Percentiles rank a stretch among this genome's conserved stretches.
These are phyloP conservation scores for Emydocephalus ijimae DNA, from an alignment of 2,113 vertebrate genomes.

Conservation along the genomic window DNA sequence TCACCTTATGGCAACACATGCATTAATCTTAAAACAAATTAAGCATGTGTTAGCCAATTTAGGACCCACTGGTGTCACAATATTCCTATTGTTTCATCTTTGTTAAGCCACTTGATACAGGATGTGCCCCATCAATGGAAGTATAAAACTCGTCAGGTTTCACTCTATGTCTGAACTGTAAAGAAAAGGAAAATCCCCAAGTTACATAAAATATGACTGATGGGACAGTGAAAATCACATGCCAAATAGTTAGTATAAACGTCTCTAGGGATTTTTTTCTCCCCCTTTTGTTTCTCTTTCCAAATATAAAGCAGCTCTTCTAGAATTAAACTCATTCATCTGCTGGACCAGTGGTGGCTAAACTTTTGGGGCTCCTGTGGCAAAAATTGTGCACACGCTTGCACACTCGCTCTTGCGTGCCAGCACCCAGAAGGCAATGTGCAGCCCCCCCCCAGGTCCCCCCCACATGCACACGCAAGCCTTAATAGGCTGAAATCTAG, in stretches of 20 bases:
- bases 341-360: background rate
- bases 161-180: too few species aligned
- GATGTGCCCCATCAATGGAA: background rate
- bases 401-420: too few species aligned
- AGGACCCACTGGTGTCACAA: background rate
- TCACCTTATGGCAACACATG: background rate
- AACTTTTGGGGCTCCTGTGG: too few species aligned
- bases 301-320: constrained; percentile 8
- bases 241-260: background rate
- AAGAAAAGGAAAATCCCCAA: background rate
- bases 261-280: background rate
- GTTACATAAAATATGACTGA: background rate
- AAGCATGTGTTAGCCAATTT: background rate
- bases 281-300: background rate
- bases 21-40: background rate
- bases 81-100: background rate
- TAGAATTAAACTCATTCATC: background rate
- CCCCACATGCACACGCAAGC: too few species aligned
- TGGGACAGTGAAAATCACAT: background rate
- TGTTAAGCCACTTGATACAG: background rate
- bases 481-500: too few species aligned
- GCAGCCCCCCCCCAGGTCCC: too few species aligned
- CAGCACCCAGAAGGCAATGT: too few species aligned
- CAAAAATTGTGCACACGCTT: too few species aligned
- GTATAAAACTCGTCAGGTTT: background rate